A percentile compares a stretch with the other conserved stretches of the same genome.
Conservation (phyloP, 2,113 vertebrate genomes). For the Salvator merianae region DNA sequence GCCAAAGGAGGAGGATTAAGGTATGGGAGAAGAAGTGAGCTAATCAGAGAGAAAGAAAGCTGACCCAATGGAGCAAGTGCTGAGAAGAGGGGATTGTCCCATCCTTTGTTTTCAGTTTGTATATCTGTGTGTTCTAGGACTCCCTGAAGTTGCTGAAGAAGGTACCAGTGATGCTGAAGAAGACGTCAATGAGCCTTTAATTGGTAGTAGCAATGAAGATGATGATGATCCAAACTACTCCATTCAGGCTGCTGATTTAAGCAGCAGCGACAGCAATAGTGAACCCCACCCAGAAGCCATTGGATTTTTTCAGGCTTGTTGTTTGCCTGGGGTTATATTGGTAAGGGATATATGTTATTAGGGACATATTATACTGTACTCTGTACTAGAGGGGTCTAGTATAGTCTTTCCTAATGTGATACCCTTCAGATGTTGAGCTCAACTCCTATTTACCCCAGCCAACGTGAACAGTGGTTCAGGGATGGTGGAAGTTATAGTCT, state of each 20-base stretch:
- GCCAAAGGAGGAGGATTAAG: constrained; percentile 62
- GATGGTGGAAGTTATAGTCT: background rate
- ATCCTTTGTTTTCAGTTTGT: constrained; percentile 26
- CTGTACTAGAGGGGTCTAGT: background rate
- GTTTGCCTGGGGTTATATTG: constrained; percentile 89
- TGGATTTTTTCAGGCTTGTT: constrained; percentile 89
- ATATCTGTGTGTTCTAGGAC: constrained; percentile 57
- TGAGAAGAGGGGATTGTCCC: constrained; percentile 30
- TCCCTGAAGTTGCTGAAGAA: constrained; percentile 75
- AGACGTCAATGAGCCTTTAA: constrained; percentile 88
- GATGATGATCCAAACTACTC: constrained; percentile 75
- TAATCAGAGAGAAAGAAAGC: constrained; percentile 38
- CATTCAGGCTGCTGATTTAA: constrained; percentile 66
- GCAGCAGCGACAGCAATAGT: background rate
- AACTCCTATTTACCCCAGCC: background rate
- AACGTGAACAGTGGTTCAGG: background rate
- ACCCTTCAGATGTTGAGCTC: background rate
- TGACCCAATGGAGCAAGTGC: constrained; percentile 19
- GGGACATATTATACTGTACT: background rate
- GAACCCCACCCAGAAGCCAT: constrained; percentile 71
- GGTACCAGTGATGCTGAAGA: constrained; percentile 60
- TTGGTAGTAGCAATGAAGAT: constrained; percentile 76
- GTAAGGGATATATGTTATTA: constrained; percentile 73
- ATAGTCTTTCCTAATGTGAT: background rate
- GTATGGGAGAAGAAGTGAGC: constrained; percentile 59